A percentile compares a stretch with the other conserved stretches of the same genome.
Conservation (phyloP, 2,113 vertebrate species). For the Otolemur garnettii region DNA sequence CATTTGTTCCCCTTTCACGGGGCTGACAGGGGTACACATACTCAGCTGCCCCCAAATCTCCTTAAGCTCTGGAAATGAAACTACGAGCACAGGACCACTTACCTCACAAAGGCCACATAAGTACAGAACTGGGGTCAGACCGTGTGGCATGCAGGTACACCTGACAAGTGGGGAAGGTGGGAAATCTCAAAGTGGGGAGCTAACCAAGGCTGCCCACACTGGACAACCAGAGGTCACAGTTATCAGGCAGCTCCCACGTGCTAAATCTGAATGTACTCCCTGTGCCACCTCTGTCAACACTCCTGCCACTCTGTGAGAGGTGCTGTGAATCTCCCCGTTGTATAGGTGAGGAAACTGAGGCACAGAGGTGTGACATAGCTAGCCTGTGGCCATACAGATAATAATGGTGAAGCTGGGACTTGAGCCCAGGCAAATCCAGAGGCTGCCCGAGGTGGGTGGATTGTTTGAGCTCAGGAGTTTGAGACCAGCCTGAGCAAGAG, state of each 20-base stretch:
- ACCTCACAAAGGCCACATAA: not conserved
- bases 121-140: not conserved
- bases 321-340: not conserved
- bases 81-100: not conserved
- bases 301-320: not conserved
- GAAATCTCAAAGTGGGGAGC: not conserved
- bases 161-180: not conserved
- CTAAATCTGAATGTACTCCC: not conserved
- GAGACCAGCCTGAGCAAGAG: too few relatives aligned
- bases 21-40: too few relatives aligned
- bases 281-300: not conserved
- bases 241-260: accelerated
- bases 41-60: not conserved
- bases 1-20: not conserved
- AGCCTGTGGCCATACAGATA: not conserved
- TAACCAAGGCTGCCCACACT: not conserved
- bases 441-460: not conserved
- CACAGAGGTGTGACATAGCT: not conserved
- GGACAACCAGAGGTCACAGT: not conserved
- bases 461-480: too few relatives aligned
- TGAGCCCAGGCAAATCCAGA: not conserved
- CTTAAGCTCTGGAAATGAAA: not conserved
- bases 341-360: not conserved
- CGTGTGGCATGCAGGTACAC: accelerated
- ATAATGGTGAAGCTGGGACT: not conserved